Evolutionary conservation across 2,113 vertebrate species (phyloP), one percentile per base, ranked within the genome.

Genomic region (Herpailurus yagouaroundi): DNA sequence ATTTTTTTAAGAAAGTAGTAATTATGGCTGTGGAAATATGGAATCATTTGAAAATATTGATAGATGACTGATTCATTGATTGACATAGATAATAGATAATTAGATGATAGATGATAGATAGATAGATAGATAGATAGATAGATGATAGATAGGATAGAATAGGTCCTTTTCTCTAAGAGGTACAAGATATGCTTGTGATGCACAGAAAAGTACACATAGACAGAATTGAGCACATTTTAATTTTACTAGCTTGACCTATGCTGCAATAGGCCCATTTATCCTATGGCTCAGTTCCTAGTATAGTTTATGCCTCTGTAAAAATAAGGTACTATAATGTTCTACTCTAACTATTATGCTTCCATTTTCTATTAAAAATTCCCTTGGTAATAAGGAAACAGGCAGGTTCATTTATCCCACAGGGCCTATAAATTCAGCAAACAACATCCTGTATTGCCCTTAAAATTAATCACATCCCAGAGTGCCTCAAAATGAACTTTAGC

Each of bases 401-500:
- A 96, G 29, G 68, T 73, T 93, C 48, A 84, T 95, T 95, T 95
- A 92, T 95, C 79, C 50, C 80, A 2, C 14, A 45, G 36, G 79
- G 19, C 25, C 73, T 82, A 36, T 95, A 80, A 95, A 96, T 94
- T 90, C 92, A 84, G 68, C 66, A 92, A 33, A 95, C 76, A 94
- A 50, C 38, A 91, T 87, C n/a, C 19, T 87, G 21, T 50, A 84
- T 92, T 63, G 27, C 55, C 41, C 48, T 96, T 96, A 96, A 98
- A 97, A 96, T 97, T 90, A 95, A 96, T 97, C 94, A 96, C 89
- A 92, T 76, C 48, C 73, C n/a, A 91, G 52, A 89, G 31, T 89
- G 38, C 50, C 86, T 94, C 74, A 89, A 82, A 97, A 95, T 91
- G 92, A 97, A 97, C 91, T 94, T 97, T 76, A 95, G 73, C 38